Percentiles rank a stretch among this genome's conserved stretches.
Evolutionary conservation across 2,888 invertebrate species (phyloP).

Genomic region (Leptopilina drosophilae): DNA sequence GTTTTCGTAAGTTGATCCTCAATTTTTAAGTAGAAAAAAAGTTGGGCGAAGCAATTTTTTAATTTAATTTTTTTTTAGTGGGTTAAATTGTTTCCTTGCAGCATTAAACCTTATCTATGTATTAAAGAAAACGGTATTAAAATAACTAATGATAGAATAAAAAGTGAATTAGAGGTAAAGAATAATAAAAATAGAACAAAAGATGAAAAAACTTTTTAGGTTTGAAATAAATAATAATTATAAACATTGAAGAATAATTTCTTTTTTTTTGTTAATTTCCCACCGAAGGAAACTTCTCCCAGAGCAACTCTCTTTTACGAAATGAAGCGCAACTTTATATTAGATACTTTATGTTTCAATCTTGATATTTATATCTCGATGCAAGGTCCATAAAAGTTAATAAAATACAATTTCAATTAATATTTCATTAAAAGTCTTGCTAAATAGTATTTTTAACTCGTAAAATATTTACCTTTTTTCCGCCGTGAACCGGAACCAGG

Average conservation of each 20-base stretch:
- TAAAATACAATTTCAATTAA: constrained; percentile 38
- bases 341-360: neutral
- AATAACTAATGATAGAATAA: no score
- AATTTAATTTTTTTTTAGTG: no score
- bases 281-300: neutral
- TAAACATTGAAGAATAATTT: neutral
- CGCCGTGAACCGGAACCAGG: constrained; percentile 65
- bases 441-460: constrained; percentile 9
- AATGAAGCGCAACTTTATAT: constrained; percentile 9
- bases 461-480: constrained; percentile 64
- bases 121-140: no score
- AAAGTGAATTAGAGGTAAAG: neutral
- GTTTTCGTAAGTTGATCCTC: no score
- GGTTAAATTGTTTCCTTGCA: no score
- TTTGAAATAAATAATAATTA: neutral
- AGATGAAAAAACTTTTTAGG: neutral
- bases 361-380: neutral
- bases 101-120: no score
- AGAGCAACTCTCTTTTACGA: neutral
- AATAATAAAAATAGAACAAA: neutral
- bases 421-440: constrained; percentile 7
- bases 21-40: no score
- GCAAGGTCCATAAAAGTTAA: neutral
- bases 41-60: no score
- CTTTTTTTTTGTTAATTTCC: neutral